Evolutionary conservation across 2,888 invertebrate genomes (phyloP).

Genomic region (Dasypogon diadema): DNA sequence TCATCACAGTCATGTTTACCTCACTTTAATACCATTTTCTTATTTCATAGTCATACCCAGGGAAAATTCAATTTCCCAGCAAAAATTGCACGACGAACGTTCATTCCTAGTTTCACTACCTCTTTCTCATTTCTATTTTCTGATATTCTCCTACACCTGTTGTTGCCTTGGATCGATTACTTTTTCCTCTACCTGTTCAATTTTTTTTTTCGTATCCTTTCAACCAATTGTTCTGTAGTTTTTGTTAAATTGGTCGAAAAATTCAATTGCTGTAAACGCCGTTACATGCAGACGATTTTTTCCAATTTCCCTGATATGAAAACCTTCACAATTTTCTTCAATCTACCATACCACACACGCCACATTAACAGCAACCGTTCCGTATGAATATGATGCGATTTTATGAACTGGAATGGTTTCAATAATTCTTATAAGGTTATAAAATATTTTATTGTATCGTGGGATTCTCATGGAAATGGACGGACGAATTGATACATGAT

Average conservation of each 20-base stretch:
- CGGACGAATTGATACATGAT: too few relatives aligned
- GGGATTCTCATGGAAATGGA: background rate
- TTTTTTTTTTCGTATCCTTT: conserved; percentile 16
- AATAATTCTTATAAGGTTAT: conserved; percentile 41
- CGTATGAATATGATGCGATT: conserved; percentile 29
- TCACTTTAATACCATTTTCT: background rate
- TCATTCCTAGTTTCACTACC: conserved; percentile 1
- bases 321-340: conserved; percentile 6
- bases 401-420: conserved; percentile 44
- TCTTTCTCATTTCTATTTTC: background rate
- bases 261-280: conserved; percentile 43
- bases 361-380: conserved; percentile 19
- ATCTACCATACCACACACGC: background rate
- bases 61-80: conserved; percentile 20
- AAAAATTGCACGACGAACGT: conserved; percentile 12
- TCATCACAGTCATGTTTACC: background rate
- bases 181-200: background rate
- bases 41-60: background rate
- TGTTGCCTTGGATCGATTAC: conserved; percentile 38
- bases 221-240: conserved; percentile 41
- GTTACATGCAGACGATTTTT: conserved; percentile 13
- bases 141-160: conserved; percentile 33
- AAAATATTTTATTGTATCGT: conserved; percentile 27
- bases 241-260: conserved; percentile 54
- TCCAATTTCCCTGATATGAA: background rate